Evolutionary conservation across 2,888 invertebrate genomes (phyloP), one percentile per base, ranked within the genome.

Genomic region (Pristionchus mayeri): DNA sequence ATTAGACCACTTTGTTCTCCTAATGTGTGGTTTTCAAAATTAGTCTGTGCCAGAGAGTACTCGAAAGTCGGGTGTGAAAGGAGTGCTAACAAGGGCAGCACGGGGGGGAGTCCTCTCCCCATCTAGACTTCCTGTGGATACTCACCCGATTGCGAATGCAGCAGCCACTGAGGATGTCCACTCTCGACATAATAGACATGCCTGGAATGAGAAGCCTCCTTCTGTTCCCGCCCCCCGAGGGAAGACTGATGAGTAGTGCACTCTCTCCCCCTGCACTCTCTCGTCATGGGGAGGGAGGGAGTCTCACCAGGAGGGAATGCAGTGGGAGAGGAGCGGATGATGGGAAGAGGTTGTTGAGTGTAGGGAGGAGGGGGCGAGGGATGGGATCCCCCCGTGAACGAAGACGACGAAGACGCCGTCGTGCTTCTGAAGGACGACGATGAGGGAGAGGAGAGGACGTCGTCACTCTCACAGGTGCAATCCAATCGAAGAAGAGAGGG

Each of bases 141-240:
- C 71, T 44, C 18, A 80, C 80, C 57, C 80, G 34, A 80, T 80
- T 80, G 27, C 57, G n/a, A 21, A 80, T 57, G 30, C 80, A 80
- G 80, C 80, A 80, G 54, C 80, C 80, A 37, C 40, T 27, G 34
- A 80, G 34, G 40, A 80, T 44, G 27, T 80, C 80, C 18, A 80
- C 57, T 37, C 57, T 37, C n/a, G 80, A 80, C 57, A 37, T 57
- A 6, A 80, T 57, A 18, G 80, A 80, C 54, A 80, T 54, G 21
- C 76, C 76, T 78, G 50, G 24, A 63, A 34, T 34, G 63, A 18
- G 34, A 63, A 18, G 18, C 44, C 63, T 63, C 63, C 63, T 27
- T 34, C 63, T 21, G n/a, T n/a, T n/a, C n/a, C n/a, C n/a, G n/a
- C n/a, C n/a, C n/a, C n/a, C n/a, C n/a, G n/a, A n/a, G n/a, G n/a